phyloP scores from a whole-genome alignment of 2,113 vertebrate genomes.

The Bothrops jararaca region DNA sequence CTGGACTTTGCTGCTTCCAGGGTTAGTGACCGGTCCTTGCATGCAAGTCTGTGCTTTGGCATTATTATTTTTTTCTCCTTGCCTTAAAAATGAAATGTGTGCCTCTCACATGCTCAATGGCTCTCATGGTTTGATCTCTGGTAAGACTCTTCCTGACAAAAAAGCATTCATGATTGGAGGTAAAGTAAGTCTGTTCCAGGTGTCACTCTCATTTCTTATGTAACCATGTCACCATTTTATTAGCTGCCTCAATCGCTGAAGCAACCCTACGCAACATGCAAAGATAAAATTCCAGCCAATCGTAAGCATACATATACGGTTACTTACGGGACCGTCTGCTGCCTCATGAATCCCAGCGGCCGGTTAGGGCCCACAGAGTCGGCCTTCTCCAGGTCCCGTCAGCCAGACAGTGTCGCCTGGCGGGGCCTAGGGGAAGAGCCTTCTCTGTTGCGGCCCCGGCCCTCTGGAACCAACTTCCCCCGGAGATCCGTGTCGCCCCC shows the following conservation, averaged over 20 bases:
- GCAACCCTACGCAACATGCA: not conserved
- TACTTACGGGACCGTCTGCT: too few species aligned
- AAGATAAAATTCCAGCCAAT: not conserved
- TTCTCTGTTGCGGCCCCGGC: too few species aligned
- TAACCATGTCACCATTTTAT: not conserved
- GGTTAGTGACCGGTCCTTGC: not conserved
- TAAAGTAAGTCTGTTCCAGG: too few species aligned
- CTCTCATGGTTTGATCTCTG: not conserved
- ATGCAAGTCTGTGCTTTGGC: not conserved
- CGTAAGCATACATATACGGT: not conserved
- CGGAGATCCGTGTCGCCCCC: too few species aligned
- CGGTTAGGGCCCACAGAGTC: too few species aligned
- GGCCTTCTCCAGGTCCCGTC: too few species aligned
- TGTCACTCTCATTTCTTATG: not conserved
- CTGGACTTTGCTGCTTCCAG: not conserved
- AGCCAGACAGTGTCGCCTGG: too few species aligned
- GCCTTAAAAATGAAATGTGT: not conserved
- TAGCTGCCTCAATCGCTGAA: not conserved
- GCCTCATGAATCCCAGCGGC: too few species aligned
- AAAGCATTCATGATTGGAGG: not conserved
- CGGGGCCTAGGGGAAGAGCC: too few species aligned
- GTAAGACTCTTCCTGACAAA: not conserved
- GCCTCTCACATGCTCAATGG: not conserved
- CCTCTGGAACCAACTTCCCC: too few species aligned
- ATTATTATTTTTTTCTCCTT: not conserved